Evolutionary conservation across 2,888 invertebrate species (phyloP), one percentile per base, ranked within the genome.

Genomic region (Pedicia rivosa): DNA sequence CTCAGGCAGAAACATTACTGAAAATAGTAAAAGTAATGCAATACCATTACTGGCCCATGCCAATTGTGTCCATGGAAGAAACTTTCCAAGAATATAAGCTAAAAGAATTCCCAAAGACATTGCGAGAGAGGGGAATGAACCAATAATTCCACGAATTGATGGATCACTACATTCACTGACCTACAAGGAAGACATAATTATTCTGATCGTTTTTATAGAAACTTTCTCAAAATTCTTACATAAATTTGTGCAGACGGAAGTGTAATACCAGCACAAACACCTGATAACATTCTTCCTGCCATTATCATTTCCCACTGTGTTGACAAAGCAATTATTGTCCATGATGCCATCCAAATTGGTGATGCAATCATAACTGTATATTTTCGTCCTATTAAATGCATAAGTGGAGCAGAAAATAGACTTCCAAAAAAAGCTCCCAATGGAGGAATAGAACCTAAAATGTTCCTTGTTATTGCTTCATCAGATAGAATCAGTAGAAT

Each of bases 131-230:
- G 74, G 72, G 33, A 74, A 58, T 0, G 75, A 70, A 1, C 76
- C 76, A 14, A 77, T 56, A 8, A 70, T 59, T 2, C 78, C 78
- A 10, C 78, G 65, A 37, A 72, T 66, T 44, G 70, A 66, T 1
- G 72, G 68, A 37, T 72, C 68, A 6, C 74, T 67, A 47, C 74
- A 72, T 52, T 78, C 78, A 46, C 68, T 68, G 37, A 70, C 68
- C 70, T 70, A 48, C 2, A 55, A 45, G 6, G 14, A 13, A 6
- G 9, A 27, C n/a, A 5, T 9, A 3, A 5, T 13, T 27, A 12
- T 27, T n/a, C 12, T 4, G 9, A 13, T 15, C 3, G 8, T 3
- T 5, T 15, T 15, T 14, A 9, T 15, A 29, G 10, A 14, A 7
- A 12, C 4, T 12, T 14, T 28, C 13, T 17, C 3, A 5, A 19